Base-by-base conservation (phyloP, 2,113 vertebrate species). In the Notiomystis cincta region DNA sequence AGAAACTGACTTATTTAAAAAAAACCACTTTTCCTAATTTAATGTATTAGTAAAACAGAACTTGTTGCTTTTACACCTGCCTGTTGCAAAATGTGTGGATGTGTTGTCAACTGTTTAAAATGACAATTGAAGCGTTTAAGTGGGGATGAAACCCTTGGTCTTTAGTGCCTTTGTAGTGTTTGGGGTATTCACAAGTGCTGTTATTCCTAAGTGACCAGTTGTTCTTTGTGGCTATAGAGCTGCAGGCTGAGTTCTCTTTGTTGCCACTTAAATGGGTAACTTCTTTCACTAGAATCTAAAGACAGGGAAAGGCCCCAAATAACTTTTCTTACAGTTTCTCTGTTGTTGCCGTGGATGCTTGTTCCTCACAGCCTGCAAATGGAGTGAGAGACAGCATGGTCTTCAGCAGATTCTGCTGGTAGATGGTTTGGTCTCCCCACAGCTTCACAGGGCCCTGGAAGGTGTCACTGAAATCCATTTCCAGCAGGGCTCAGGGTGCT, bases 21-120 rank as follows among this genome's bases (percentile, higher is more conserved):
- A 71, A 19, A 33, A 0, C 0, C 12, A 9, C 10, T 33, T 16
- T 24, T 66, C 40, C 19, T n/a, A 2, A 37, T 62, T 35, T 48
- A 44, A n/a, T 87, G 65, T 0, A 1, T 53, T 57, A 81, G 13
- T 88, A 28, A 64, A 85, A 11, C 19, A 35, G 28, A 82, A 16
- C 24, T 54, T 57, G 6, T 15, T 92, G 35, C 35, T 71, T 85
- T 76, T 71, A 30, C 56, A 82, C 14, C 5, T 76, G 4, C 28
- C 65, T 69, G 7, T 71, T 89, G 24, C 28, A 80, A 64, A 45
- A 48, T 87, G 14, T 51, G 47, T 56, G 50, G 37, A 23, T 90
- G 20, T 88, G 44, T 48, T 93, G 6, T 82, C 69, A 77, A 56
- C 19, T 37, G 56, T 60, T 70, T 84, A 37, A 92, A 69, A 61